phyloP scores from a whole-genome alignment of 2,888 invertebrate species.

The Pharmacophagus antenor region DNA sequence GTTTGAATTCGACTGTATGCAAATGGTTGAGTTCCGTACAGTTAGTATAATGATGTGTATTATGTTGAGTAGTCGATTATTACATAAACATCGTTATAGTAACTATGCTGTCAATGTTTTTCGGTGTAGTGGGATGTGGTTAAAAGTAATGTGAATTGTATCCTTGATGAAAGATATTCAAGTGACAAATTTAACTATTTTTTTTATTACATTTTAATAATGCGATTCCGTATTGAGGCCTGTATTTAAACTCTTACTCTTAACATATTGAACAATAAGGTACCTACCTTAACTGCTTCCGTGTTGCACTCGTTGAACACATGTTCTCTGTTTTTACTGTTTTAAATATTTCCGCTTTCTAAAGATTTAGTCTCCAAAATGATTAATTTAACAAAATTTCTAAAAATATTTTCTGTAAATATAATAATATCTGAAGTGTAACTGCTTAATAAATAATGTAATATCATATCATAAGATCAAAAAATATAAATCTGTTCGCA shows the following conservation, averaged over 20 bases:
- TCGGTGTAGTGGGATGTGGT: background rate
- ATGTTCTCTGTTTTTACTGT: too few species aligned
- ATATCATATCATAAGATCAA: background rate
- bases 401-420: constrained; percentile 1
- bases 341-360: too few species aligned
- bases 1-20: background rate
- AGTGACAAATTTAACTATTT: background rate
- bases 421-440: background rate
- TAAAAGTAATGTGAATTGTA: background rate
- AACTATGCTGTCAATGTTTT: background rate
- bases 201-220: too few species aligned
- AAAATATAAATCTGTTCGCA: background rate
- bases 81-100: background rate
- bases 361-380: too few species aligned
- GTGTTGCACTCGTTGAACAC: too few species aligned
- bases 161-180: background rate
- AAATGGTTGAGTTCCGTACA: background rate
- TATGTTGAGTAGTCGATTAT: too few species aligned
- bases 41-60: too few species aligned
- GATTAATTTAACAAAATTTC: background rate
- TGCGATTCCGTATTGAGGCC: too few species aligned
- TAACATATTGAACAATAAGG: too few species aligned
- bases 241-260: too few species aligned
- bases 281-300: too few species aligned
- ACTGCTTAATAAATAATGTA: background rate